These are phyloP conservation scores for Parnassius smintheus DNA, from an alignment of 2,888 invertebrate species.

Conservation along the genomic window DNA sequence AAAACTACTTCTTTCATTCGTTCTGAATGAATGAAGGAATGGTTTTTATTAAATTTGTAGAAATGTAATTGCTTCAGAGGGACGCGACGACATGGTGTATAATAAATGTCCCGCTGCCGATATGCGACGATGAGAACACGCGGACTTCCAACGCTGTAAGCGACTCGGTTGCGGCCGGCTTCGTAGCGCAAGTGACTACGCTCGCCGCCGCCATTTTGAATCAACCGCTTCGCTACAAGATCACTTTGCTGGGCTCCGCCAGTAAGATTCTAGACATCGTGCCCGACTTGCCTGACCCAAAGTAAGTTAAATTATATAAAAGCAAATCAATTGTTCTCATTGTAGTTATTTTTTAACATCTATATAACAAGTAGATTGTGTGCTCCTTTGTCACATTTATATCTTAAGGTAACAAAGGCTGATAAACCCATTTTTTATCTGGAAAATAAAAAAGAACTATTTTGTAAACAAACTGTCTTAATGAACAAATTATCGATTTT, in stretches of 20 bases:
- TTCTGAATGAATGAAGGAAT: not conserved
- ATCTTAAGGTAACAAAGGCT: no score
- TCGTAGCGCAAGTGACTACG: slow-evolving; percentile 90
- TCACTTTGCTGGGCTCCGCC: slow-evolving; percentile 90
- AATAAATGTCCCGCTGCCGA: slow-evolving; percentile 54
- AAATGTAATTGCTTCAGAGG: slow-evolving; percentile 41
- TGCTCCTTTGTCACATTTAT: no score
- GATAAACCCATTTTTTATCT: no score
- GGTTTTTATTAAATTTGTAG: slow-evolving; percentile 2
- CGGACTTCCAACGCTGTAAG: slow-evolving; percentile 71
- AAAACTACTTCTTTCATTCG: not conserved
- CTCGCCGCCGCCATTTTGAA: slow-evolving; percentile 91
- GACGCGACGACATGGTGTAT: slow-evolving; percentile 59
- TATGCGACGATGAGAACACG: slow-evolving; percentile 59
- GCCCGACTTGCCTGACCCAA: slow-evolving; percentile 65
- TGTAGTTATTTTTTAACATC: no score
- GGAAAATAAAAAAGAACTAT: no score
- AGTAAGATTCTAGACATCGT: slow-evolving; percentile 91
- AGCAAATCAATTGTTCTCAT: no score
- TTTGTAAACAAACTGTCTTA: no score
- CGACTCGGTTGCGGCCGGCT: slow-evolving; percentile 93
- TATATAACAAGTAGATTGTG: no score
- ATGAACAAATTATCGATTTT: no score
- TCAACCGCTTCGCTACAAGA: slow-evolving; percentile 92
- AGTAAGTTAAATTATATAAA: slow-evolving; percentile 46